Conservation (phyloP, 2,113 vertebrate species). For the Corydoras sp. region DNA sequence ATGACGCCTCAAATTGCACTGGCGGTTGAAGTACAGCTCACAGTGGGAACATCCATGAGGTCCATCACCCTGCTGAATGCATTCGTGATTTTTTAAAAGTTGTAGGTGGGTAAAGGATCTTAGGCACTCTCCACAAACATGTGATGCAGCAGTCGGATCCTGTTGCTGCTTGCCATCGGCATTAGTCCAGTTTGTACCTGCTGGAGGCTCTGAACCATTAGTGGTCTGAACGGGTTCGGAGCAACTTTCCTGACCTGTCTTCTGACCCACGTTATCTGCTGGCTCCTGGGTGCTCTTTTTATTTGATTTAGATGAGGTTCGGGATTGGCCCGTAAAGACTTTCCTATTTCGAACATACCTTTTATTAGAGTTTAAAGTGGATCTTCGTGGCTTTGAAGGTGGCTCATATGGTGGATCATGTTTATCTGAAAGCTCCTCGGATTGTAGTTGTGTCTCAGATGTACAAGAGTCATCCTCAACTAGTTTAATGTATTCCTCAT, state of each 20-base stretch:
- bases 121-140: constrained; percentile 56
- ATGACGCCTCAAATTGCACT: constrained; percentile 57
- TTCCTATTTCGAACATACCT: neutral
- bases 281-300: constrained; percentile 3
- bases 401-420: constrained; percentile 40
- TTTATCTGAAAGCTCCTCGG: constrained; percentile 14
- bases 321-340: constrained; percentile 23
- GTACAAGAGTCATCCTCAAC: constrained; percentile 12
- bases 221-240: constrained; percentile 8
- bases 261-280: neutral
- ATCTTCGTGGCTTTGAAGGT: constrained; percentile 2
- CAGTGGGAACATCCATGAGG: constrained; percentile 56
- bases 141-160: neutral
- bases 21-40: constrained; percentile 51
- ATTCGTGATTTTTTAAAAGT: constrained; percentile 57
- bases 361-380: neutral
- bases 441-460: neutral
- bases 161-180: neutral
- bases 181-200: constrained; percentile 9
- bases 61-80: constrained; percentile 36
- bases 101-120: constrained; percentile 49
- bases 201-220: constrained; percentile 8
- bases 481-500: constrained; percentile 30
- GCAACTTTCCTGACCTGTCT: neutral
- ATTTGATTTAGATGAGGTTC: constrained; percentile 29